phyloP scores from a whole-genome alignment of 2,797 vertebrate genomes.

The Perodicticus potto region DNA sequence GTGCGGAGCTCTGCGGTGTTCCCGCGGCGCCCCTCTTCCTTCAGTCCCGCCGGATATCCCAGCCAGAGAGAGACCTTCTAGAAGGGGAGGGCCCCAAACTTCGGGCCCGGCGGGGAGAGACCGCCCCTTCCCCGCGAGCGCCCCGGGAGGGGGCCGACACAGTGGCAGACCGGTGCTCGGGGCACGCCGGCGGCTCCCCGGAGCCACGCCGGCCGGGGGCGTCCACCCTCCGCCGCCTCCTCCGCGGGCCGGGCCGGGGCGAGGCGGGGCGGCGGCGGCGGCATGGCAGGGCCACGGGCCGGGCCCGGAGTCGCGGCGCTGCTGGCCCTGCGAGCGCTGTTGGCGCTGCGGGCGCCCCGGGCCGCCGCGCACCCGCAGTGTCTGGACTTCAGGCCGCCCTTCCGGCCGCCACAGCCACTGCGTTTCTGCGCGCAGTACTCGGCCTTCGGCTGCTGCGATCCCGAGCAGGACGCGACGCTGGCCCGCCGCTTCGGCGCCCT shows the following conservation, averaged over 20 bases:
- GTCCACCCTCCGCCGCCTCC: not conserved
- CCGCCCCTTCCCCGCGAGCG: not conserved
- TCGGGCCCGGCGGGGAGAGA: not conserved
- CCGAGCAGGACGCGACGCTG: slow-evolving; percentile 90
- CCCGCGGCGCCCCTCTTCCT: not conserved
- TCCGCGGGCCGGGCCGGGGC: not conserved
- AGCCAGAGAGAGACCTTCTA: not conserved
- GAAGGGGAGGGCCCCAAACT: not conserved
- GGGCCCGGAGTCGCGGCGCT: not conserved
- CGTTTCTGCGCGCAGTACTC: slow-evolving; percentile 94
- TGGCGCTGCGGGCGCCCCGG: slow-evolving; percentile 58
- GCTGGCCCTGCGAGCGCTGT: slow-evolving; percentile 63
- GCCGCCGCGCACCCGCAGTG: slow-evolving; percentile 93
- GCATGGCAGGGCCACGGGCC: slow-evolving; percentile 34
- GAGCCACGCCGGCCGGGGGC: not conserved
- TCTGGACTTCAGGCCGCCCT: slow-evolving; percentile 97
- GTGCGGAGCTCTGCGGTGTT: not conserved
- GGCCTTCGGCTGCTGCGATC: slow-evolving; percentile 95
- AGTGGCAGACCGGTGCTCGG: slow-evolving; percentile 32
- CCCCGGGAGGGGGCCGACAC: not conserved
- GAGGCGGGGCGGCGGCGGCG: not conserved
- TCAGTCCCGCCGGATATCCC: not conserved
- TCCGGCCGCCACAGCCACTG: slow-evolving; percentile 91
- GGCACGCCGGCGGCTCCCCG: not conserved
- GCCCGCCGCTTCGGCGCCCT: slow-evolving; percentile 91